Evolutionary conservation across 2,113 vertebrate genomes (phyloP), one percentile per base, ranked within the genome.

Genomic region (Empidonax alnorum): DNA sequence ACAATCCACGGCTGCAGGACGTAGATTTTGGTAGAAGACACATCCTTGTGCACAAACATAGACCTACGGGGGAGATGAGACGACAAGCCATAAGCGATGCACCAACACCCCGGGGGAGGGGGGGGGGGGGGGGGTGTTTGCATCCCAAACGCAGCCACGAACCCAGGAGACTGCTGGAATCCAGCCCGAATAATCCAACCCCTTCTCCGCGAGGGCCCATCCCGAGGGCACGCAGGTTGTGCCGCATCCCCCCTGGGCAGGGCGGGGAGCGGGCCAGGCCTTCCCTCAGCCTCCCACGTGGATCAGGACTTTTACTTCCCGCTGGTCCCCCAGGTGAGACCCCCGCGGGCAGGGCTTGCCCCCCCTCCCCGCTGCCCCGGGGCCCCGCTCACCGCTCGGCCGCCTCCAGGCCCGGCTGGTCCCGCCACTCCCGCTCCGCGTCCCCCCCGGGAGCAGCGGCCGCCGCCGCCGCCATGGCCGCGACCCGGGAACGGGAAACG

Each of bases 1-100:
- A 28, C 8, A 10, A 97, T 91, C 96, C 96, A 97, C 2, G 96
- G 96, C 90, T 94, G 82, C 41, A 96, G 19, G 37, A 89, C 14
- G 0, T 87, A 95, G 22, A 85, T 7, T 9, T 72, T 96, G 23
- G 80, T 15, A 77, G 66, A 75, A 55, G 71, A 3, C 24, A 28
- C 44, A 42, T 13, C 59, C 13, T 74, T 87, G 78, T 24, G 42
- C 20, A 44, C 66, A 8, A 47, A 89, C 39, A 79, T 49, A 33
- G 82, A 79, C 35, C 93, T 95, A 5, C 0, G 1, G 7, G 1
- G 7, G 14, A 66, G 20, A 66, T 63, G 47, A 87, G 25, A 87
- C 23, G 11, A 6, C 27, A 12, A 27, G 28, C 28, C 8, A 10
- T 49, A 41, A 13, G 27, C 39, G n/a, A 52, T 27, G 33, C 14